Conservation (phyloP, 2,113 vertebrate species). For the Jacana jacana region DNA sequence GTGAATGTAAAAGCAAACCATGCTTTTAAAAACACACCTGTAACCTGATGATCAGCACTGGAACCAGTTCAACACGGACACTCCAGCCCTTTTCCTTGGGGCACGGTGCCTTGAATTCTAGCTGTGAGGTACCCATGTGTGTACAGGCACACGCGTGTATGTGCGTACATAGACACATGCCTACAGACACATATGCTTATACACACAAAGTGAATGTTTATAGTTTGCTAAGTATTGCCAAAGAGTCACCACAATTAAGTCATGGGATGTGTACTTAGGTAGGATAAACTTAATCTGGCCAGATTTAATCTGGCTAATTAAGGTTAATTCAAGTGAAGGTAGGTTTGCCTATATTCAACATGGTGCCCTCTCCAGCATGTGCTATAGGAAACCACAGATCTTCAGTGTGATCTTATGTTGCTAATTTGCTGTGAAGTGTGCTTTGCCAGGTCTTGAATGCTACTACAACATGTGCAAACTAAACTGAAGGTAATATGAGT, state of each 20-base stretch:
- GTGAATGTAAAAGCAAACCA: background rate
- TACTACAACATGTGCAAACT: background rate
- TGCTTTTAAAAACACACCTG: background rate
- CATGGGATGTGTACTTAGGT: background rate
- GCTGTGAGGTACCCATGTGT: background rate
- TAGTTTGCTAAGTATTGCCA: background rate
- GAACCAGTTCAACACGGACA: background rate
- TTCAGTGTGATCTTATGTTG: background rate
- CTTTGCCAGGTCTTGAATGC: background rate
- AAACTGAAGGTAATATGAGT: background rate
- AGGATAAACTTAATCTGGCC: background rate
- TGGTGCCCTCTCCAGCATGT: background rate
- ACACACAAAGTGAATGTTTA: background rate
- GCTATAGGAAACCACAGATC: background rate
- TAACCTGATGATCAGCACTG: background rate
- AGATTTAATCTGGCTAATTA: background rate
- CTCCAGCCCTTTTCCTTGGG: background rate
- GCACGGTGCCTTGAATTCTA: background rate
- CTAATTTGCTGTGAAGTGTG: background rate
- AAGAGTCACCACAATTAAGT: background rate
- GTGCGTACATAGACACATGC: background rate
- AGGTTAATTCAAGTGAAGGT: background rate
- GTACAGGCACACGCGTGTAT: fast-evolving
- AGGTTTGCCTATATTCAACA: background rate
- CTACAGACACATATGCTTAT: background rate